These are phyloP conservation scores for Neolamprologus brichardi DNA, from an alignment of 2,113 vertebrate genomes.

Conservation along the genomic window DNA sequence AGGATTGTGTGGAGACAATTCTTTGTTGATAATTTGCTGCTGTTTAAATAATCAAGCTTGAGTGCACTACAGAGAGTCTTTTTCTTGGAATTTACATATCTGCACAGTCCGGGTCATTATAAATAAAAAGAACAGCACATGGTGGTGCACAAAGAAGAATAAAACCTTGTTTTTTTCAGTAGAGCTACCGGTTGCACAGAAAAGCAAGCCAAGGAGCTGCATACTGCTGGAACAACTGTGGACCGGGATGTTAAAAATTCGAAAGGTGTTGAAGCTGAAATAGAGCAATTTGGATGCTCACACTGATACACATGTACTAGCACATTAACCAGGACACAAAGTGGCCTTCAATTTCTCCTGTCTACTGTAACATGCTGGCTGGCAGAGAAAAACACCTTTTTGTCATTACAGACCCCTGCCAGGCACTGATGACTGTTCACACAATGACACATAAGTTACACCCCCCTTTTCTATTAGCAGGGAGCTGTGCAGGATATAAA, in stretches of 20 bases:
- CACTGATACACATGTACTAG: neutral
- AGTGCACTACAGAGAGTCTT: slow-evolving; percentile 1
- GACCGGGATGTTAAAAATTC: neutral
- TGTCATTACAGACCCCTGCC: slow-evolving; percentile 14
- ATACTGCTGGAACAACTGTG: neutral
- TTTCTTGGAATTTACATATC: slow-evolving; percentile 5
- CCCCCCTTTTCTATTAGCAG: neutral
- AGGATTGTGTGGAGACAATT: neutral
- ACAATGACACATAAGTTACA: slow-evolving; percentile 35
- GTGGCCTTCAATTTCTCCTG: neutral
- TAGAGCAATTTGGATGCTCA: neutral
- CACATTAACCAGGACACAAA: neutral
- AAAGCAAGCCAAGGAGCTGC: neutral
- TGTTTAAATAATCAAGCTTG: slow-evolving; percentile 18
- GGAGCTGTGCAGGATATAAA: neutral
- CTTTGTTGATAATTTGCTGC: slow-evolving; percentile 1
- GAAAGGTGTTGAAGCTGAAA: neutral
- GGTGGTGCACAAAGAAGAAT: neutral
- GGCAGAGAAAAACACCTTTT: slow-evolving; percentile 9
- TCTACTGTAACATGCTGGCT: neutral
- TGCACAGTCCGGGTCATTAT: neutral
- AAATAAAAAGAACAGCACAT: neutral
- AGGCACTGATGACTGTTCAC: slow-evolving; percentile 23
- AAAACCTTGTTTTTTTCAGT: neutral
- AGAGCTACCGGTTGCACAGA: neutral